Evolutionary conservation across 1,140 invertebrate species (phyloP), one percentile per base, ranked within the genome.

Genomic region (Orussus abietinus): DNA sequence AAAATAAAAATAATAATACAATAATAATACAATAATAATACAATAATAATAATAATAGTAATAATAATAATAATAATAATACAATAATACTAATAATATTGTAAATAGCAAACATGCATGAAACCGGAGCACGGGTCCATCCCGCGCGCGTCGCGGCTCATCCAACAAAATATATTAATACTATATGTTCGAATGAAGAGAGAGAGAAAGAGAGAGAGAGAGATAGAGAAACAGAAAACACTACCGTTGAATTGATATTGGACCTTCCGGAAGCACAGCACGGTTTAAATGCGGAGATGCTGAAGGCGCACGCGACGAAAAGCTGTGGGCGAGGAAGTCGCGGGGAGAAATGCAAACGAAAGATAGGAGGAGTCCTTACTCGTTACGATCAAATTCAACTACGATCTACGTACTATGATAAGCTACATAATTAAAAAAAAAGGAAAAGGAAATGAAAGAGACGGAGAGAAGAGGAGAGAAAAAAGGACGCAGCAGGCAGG

Each of bases 81-180:
- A 54, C 48, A 52, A 46, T 52, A 53, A 61, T 60, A 55, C 52
- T 54, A 49, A 62, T 60, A 58, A 58, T 58, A 57, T 57, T 62
- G 51, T 53, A 57, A 63, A 64, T 66, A 56, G 55, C 57, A 66
- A 66, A 64, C 66, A 68, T 65, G 65, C 60, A 62, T 45, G 54
- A 59, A 64, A 42, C 56, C 62, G 55, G 43, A 28, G 30, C 43
- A 50, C 49, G 30, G 45, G 47, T 35, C 14, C 30, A 36, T 49
- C 31, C 47, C 31, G 44, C 43, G 38, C 36, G 10, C 29, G 46
- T 51, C 42, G 42, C 59, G 54, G 60, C 53, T 53, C 60, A 62
- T 68, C 57, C 59, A 69, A 69, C 66, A 69, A 69, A 66, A 66
- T 69, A 68, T 64, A 66, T 68, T 69, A 69, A 67, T 69, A 69